These are phyloP conservation scores for Hemichromis elongatus DNA, from an alignment of 2,113 vertebrate species.

Conservation along the genomic window DNA sequence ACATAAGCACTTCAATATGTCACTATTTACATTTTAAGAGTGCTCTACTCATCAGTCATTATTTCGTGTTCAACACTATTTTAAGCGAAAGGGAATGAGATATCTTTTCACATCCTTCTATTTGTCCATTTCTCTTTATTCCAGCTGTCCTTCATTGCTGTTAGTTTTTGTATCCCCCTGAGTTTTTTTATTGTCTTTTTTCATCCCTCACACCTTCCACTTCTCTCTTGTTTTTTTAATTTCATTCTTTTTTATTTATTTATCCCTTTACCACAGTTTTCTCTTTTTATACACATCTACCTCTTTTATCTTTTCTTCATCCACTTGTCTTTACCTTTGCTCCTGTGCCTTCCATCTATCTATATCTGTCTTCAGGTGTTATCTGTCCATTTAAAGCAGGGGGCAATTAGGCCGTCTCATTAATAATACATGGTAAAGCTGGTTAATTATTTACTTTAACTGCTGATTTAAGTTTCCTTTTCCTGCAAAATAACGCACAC, in stretches of 20 bases:
- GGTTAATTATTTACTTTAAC: slow-evolving; percentile 97
- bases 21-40: neutral
- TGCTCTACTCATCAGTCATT: neutral
- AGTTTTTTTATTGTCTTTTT: neutral
- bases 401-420: slow-evolving; percentile 84
- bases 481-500: slow-evolving; percentile 65
- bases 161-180: accelerated
- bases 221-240: neutral
- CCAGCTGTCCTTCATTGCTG: neutral
- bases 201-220: neutral
- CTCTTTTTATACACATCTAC: neutral
- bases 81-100: neutral
- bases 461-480: slow-evolving; percentile 89
- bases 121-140: neutral
- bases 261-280: neutral
- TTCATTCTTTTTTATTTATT: neutral
- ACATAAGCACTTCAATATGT: neutral
- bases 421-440: slow-evolving; percentile 83
- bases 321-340: neutral
- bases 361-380: slow-evolving; percentile 64
- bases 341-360: neutral
- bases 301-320: neutral
- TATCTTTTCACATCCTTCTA: neutral
- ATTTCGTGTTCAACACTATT: accelerated
- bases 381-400: slow-evolving; percentile 59